Evolutionary conservation across 1,140 invertebrate species (phyloP).

Genomic region (Drosophila neocordata): DNA sequence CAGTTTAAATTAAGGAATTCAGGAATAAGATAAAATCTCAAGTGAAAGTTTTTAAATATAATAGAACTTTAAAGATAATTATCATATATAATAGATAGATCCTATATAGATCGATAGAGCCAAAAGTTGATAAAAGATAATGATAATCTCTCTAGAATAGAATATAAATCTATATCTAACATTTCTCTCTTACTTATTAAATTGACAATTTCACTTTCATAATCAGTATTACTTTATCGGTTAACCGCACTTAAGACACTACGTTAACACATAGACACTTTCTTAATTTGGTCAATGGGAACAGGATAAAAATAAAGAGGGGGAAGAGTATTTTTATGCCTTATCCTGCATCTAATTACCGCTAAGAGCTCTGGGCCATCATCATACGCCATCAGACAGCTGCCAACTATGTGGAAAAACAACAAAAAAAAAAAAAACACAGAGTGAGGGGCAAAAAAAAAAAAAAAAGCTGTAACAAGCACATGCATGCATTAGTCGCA

Average conservation of each 20-base stretch:
- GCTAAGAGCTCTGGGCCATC: slow-evolving; percentile 49
- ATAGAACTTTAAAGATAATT: too few species aligned
- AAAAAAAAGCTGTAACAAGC: slow-evolving; percentile 20
- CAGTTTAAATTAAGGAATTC: too few species aligned
- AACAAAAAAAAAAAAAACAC: neutral
- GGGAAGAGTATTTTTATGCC: slow-evolving; percentile 37
- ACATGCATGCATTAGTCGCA: slow-evolving; percentile 29
- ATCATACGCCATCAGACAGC: slow-evolving; percentile 35
- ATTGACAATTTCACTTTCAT: too few species aligned
- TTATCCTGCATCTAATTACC: slow-evolving; percentile 63
- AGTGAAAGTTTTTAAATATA: too few species aligned
- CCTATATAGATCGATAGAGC: too few species aligned
- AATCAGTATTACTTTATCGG: neutral
- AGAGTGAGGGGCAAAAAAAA: neutral
- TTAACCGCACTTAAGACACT: neutral
- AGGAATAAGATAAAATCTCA: too few species aligned
- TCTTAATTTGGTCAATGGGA: slow-evolving; percentile 1
- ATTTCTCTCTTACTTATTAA: too few species aligned
- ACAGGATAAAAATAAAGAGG: slow-evolving; percentile 23
- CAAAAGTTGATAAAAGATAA: too few species aligned
- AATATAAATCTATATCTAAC: too few species aligned
- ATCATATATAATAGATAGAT: too few species aligned
- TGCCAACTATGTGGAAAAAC: slow-evolving; percentile 9
- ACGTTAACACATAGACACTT: too few species aligned
- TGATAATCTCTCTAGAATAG: too few species aligned